Evolutionary conservation across 2,797 vertebrate genomes (phyloP).

Genomic region (Fratercula arctica): DNA sequence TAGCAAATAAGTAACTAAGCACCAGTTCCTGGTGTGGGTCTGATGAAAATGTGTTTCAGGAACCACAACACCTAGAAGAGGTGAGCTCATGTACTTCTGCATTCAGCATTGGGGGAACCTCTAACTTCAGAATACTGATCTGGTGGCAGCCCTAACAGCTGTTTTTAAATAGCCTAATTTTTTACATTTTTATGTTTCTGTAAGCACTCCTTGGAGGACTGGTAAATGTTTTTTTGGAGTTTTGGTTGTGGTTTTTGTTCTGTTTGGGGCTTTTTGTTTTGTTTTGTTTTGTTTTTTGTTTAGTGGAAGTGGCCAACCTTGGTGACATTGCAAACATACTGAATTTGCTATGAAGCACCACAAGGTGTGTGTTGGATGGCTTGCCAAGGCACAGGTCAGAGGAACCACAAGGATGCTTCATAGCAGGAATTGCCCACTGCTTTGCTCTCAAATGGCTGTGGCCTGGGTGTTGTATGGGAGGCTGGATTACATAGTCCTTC

Average conservation of each 20-base stretch:
- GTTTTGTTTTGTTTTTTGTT: neutral
- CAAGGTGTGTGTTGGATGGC: neutral
- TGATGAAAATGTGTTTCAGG: neutral
- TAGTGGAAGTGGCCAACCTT: neutral
- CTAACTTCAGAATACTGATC: neutral
- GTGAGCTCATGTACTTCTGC: neutral
- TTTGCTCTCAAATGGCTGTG: neutral
- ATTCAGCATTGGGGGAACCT: neutral
- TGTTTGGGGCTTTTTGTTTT: no score
- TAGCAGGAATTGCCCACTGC: neutral
- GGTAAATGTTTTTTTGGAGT: neutral
- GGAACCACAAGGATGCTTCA: neutral
- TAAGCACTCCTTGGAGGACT: neutral
- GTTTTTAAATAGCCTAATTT: neutral
- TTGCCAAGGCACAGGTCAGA: neutral
- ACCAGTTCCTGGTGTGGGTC: neutral
- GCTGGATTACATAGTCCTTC: neutral
- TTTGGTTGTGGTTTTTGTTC: neutral
- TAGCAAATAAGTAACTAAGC: constrained; percentile 2
- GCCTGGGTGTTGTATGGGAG: neutral
- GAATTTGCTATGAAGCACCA: neutral
- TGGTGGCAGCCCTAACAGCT: neutral
- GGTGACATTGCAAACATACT: neutral
- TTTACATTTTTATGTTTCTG: neutral
- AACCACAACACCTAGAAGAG: neutral